Evolutionary conservation across 2,888 invertebrate species (phyloP), one percentile per base, ranked within the genome.

Genomic region (Macaria notata): DNA sequence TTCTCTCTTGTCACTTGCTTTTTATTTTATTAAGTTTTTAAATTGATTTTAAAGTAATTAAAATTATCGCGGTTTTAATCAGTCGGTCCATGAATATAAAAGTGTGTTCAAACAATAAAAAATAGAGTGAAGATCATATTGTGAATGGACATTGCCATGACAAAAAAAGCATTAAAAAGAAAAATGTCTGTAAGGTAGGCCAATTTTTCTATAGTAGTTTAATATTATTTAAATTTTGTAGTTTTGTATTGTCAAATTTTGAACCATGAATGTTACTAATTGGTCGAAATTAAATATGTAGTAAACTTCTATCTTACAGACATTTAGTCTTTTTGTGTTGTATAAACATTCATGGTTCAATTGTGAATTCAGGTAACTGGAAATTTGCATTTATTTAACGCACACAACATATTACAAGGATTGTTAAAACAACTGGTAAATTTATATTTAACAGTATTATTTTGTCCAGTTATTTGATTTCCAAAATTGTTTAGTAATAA

Each of bases 151-250:
- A 84, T 87, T 88, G 85, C 75, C 64, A 46, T 50, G 67, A 68
- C 77, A 75, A 73, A 72, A 68, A 63, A 53, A 36, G 1, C 5
- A 36, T 4, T 36, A 36, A 66, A 46, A 31, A 51, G 66, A 76
- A 78, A 84, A 86, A 86, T 89, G 90, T 91, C 90, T 91, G 90
- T 91, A 90, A 91, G 91, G 91, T 91, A 91, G 90, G 91, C 89
- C 88, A 72, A 75, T 79, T 89, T 65, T 52, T 46, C 6, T 53
- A 36, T 57, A 53, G 33, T 57, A 53, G 48, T 52, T 45, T 77
- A 75, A 72, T 76, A 69, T 66, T 72, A 73, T 79, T 79, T 56
- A 56, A 69, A 64, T 41, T 70, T 71, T 55, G 65, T 70, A 69
- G 68, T 68, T 61, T 52, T 63, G 39, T 58, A 57, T 57, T 46